Percentiles rank a stretch among this genome's conserved stretches.
Evolutionary conservation across 1,140 invertebrate genomes (phyloP).

Genomic region (Periplaneta americana): DNA sequence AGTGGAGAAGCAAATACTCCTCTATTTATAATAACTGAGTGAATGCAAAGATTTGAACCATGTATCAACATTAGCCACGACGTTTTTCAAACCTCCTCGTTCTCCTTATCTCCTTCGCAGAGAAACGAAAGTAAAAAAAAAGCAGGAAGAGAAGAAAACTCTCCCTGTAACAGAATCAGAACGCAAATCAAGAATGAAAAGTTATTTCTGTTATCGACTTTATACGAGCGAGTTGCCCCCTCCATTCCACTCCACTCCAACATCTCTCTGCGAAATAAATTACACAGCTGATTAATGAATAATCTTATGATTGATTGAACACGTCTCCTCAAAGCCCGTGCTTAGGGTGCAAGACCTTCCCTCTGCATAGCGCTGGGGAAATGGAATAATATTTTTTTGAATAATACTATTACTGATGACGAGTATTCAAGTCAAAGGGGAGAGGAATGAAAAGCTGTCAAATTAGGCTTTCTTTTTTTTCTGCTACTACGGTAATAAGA

Average conservation of each 20-base stretch:
- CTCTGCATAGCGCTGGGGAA: background rate
- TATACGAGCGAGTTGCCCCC: too few species aligned
- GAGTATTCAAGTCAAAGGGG: background rate
- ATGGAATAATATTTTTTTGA: background rate
- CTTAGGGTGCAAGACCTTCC: background rate
- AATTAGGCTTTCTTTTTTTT: background rate
- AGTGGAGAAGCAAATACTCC: background rate
- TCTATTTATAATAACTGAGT: background rate
- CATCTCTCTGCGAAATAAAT: background rate
- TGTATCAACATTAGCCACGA: background rate
- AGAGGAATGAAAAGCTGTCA: background rate
- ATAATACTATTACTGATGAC: background rate
- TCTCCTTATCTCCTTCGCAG: background rate
- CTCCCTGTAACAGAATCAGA: background rate
- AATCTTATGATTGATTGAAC: background rate
- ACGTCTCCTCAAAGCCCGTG: background rate
- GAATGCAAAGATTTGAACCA: background rate
- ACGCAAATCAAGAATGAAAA: background rate
- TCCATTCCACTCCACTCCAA: background rate
- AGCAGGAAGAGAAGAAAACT: background rate
- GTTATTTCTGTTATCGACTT: background rate
- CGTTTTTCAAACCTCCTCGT: background rate
- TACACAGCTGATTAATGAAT: background rate
- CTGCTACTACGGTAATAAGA: background rate
- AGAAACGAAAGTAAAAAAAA: background rate